Conservation (phyloP, 2,113 vertebrate species). For the Ptyas mucosa region DNA sequence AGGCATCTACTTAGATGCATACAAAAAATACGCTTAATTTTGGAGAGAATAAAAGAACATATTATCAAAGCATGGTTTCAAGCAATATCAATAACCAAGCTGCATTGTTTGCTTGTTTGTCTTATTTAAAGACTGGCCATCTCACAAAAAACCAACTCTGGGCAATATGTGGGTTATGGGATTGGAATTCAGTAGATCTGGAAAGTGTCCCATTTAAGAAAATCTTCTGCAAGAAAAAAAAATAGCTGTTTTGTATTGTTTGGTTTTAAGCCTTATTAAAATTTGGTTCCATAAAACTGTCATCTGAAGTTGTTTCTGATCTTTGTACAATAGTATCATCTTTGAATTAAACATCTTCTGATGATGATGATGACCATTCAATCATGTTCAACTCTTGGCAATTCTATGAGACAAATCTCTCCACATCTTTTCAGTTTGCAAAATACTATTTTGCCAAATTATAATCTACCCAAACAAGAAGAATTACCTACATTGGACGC, state of each 20-base stretch:
- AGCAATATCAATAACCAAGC: neutral
- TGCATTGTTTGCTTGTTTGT: neutral
- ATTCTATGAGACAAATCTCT: neutral
- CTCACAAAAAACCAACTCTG: neutral
- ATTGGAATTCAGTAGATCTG: neutral
- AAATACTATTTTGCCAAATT: neutral
- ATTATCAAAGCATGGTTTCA: neutral
- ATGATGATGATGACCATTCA: neutral
- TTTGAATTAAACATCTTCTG: neutral
- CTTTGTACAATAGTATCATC: neutral
- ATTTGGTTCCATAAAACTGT: neutral
- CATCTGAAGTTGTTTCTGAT: neutral
- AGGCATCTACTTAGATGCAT: constrained; percentile 73
- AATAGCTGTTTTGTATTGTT: neutral
- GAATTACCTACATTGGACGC: neutral
- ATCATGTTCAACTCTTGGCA: neutral
- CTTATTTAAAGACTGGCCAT: neutral
- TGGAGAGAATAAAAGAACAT: constrained; percentile 27
- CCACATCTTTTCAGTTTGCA: neutral
- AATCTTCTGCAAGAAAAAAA: neutral
- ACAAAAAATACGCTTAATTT: constrained; percentile 66
- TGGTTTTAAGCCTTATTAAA: neutral
- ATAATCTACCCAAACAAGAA: neutral
- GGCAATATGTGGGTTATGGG: neutral
- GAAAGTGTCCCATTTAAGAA: neutral